These are phyloP conservation scores for Chionoecetes opilio DNA, from an alignment of 1,140 invertebrate species.

Conservation along the genomic window DNA sequence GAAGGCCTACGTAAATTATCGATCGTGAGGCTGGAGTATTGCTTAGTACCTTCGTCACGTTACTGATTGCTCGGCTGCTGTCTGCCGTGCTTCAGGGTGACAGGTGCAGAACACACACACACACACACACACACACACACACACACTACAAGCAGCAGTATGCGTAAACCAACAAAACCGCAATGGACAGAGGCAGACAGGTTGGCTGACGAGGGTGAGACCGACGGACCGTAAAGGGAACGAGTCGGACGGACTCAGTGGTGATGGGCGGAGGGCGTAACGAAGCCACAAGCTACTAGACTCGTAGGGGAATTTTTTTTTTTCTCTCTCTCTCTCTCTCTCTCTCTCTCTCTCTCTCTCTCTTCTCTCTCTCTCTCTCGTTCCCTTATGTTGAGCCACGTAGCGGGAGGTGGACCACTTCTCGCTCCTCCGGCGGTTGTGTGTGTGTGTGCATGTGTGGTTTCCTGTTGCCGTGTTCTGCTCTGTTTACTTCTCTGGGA, in stretches of 20 bases:
- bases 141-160: neutral
- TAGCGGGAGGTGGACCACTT: constrained; percentile 5
- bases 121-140: constrained; percentile 18
- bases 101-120: neutral
- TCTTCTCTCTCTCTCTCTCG: constrained; percentile 14
- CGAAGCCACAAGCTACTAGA: neutral
- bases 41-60: neutral
- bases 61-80: neutral
- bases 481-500: neutral
- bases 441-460: constrained; percentile 4
- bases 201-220: neutral
- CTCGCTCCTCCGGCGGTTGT: neutral
- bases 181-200: neutral
- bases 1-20: neutral
- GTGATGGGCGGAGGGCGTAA: too few species aligned
- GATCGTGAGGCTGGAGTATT: constrained; percentile 16
- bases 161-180: neutral
- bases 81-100: neutral
- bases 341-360: constrained; percentile 27
- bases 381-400: constrained; percentile 5
- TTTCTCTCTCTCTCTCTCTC: constrained; percentile 18
- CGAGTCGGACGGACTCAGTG: neutral
- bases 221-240: constrained; percentile 3
- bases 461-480: neutral
- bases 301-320: neutral